Evolutionary conservation across 2,113 vertebrate genomes (phyloP).

Genomic region (Ornithorhynchus anatinus): DNA sequence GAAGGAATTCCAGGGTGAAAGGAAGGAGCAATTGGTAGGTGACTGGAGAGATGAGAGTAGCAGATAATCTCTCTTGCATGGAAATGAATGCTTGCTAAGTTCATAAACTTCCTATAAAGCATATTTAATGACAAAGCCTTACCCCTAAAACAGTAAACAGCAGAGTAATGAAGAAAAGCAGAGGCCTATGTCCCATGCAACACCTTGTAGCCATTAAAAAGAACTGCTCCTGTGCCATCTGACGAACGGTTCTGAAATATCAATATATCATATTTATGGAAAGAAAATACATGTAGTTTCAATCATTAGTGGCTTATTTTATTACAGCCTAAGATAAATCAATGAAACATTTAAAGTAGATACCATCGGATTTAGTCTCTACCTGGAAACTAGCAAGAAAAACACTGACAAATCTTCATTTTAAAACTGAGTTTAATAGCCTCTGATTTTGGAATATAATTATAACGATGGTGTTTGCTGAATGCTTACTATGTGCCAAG

Average conservation of each 20-base stretch:
- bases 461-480: too few species aligned
- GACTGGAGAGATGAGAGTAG: too few species aligned
- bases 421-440: background rate
- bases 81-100: background rate
- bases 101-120: background rate
- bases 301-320: background rate
- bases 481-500: too few species aligned
- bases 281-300: background rate
- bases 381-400: background rate
- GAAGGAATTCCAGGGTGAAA: too few species aligned
- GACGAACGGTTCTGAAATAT: constrained; percentile 89
- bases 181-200: constrained; percentile 97
- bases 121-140: constrained; percentile 57
- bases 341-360: background rate
- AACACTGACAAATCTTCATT: background rate
- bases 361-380: too few species aligned
- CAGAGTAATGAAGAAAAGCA: constrained; percentile 98
- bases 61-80: background rate
- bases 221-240: constrained; percentile 98
- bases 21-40: too few species aligned
- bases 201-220: constrained; percentile 98
- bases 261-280: constrained; percentile 1
- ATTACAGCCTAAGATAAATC: background rate
- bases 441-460: background rate
- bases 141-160: constrained; percentile 97